Evolutionary conservation across 2,797 vertebrate genomes (phyloP), one percentile per base, ranked within the genome.

Genomic region (Cercopithecus petaurista): DNA sequence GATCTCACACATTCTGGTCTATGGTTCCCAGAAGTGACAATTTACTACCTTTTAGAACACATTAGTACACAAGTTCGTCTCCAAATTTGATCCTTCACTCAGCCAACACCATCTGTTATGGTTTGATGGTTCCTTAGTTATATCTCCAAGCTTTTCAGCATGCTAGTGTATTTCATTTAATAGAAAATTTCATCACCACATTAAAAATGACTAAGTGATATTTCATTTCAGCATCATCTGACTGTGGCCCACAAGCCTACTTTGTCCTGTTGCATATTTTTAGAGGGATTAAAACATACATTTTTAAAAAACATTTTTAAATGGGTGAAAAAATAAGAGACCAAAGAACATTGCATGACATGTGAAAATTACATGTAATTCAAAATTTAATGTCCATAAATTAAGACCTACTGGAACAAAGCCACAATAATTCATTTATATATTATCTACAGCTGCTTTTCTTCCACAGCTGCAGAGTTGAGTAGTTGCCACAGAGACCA

Each of bases 41-140:
- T 88, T 88, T 39, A 85, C 90, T 70, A 76, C 28, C 46, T 92
- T 93, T 88, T 52, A 84, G 83, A 93, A 95, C 92, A 95, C 92
- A 81, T 61, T 10, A 88, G 75, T 57, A 19, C 7, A 26, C 7
- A 33, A 46, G 64, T 94, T 91, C 70, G 43, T 94, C 92, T 96
- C 90, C 61, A 81, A 64, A 87, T 88, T 33, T 81, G 84, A 90
- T 67, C 67, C 48, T 75, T 83, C 82, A 11, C 46, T 92, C 75
- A 72, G 95, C 88, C 75, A 91, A 19, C 41, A 46, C 88, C 94
- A 85, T 64, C 96, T 86, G 90, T 72, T 82, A 6, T 0, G 0
- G 50, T 46, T 4, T 19, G 88, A 50, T 21, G 17, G 19, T 39
- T 46, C 41, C 36, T 79, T 39, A 36, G 36, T 33, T 80, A 3